Conservation (phyloP, 2,113 vertebrate species). For the Vidua chalybeata region DNA sequence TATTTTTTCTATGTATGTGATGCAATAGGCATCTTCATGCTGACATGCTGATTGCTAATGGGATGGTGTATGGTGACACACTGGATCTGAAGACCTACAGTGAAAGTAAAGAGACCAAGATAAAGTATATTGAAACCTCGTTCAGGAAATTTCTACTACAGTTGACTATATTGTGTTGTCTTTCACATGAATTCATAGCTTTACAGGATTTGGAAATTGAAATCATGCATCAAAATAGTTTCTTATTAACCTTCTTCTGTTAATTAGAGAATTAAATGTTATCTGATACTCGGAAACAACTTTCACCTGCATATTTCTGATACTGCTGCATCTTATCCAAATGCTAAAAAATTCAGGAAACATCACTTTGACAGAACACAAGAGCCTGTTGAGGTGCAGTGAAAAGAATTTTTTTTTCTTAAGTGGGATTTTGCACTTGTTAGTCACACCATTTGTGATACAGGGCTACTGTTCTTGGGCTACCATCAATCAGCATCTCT, state of each 20-base stretch:
- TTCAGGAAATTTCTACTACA: neutral
- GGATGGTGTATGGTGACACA: neutral
- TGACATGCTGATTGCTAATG: neutral
- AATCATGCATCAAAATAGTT: neutral
- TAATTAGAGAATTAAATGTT: neutral
- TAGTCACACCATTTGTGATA: neutral
- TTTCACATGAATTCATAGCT: neutral
- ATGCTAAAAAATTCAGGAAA: neutral
- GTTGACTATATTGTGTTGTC: neutral
- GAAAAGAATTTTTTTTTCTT: neutral
- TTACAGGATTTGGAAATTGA: neutral
- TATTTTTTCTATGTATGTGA: neutral
- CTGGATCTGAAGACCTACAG: neutral
- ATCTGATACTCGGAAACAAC: neutral
- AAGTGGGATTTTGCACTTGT: neutral
- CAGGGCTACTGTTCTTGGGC: neutral
- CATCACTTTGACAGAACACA: neutral
- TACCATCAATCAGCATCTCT: neutral
- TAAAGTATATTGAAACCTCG: neutral
- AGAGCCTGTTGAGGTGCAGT: neutral
- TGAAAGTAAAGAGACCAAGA: neutral
- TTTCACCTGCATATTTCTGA: neutral
- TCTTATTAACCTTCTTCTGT: neutral
- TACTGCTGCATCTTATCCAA: neutral
- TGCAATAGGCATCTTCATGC: neutral